Evolutionary conservation across 2,797 vertebrate species (phyloP).

Genomic region (Pyrocephalus nanus): DNA sequence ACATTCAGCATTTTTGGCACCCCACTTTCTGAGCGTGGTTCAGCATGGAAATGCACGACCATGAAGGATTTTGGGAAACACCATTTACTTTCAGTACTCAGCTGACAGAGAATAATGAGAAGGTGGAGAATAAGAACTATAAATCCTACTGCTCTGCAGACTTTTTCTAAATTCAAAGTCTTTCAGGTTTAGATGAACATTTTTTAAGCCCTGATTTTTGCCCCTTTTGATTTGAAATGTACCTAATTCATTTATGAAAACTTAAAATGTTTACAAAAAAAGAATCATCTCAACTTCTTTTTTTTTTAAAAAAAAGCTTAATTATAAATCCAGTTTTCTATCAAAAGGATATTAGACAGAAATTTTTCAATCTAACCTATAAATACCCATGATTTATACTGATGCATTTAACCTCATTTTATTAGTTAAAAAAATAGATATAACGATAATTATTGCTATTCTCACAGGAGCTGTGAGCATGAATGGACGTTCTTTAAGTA

Average conservation of each 20-base stretch:
- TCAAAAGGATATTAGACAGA: neutral
- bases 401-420: neutral
- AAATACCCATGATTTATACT: neutral
- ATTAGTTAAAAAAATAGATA: slow-evolving; percentile 13
- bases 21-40: neutral
- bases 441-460: neutral
- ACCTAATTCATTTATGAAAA: neutral
- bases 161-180: neutral
- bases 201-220: neutral
- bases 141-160: neutral
- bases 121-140: neutral
- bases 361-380: neutral
- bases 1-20: neutral
- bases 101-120: neutral
- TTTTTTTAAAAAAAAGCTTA: neutral
- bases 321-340: neutral
- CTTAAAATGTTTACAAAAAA: neutral
- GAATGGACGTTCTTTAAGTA: neutral
- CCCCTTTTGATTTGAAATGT: neutral
- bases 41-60: neutral
- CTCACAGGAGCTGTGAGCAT: neutral
- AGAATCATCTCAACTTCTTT: neutral
- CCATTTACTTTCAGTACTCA: neutral
- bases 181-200: neutral
- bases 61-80: neutral